phyloP scores from a whole-genome alignment of 2,113 vertebrate genomes.

The Trogon surrucura region DNA sequence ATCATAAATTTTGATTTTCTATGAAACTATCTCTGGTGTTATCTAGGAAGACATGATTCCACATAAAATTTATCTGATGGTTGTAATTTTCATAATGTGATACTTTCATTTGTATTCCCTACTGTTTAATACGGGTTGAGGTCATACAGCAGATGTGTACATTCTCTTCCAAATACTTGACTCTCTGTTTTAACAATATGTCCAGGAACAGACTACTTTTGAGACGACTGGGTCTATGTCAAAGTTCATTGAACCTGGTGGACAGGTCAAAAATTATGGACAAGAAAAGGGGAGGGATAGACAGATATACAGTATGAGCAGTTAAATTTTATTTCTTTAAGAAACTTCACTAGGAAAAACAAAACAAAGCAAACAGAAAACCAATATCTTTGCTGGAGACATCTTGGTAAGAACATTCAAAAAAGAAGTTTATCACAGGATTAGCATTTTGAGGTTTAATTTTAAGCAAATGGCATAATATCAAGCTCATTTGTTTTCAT shows the following conservation, averaged over 20 bases:
- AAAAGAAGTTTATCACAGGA: not conserved
- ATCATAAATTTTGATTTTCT: not conserved
- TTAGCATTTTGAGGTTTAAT: not conserved
- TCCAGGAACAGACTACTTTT: not conserved
- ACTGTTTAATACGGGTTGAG: not conserved
- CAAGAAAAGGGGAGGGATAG: not conserved
- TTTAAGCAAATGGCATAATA: not conserved
- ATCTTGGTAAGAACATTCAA: not conserved
- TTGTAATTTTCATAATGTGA: not conserved
- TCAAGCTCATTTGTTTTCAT: not conserved
- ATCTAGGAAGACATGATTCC: not conserved
- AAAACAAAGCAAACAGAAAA: not conserved
- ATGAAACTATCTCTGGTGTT: fast-evolving
- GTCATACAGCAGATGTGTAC: not conserved
- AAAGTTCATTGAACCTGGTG: not conserved
- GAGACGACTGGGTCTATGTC: not conserved
- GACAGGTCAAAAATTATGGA: conserved; percentile 2
- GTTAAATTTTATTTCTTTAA: not conserved
- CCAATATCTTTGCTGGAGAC: not conserved
- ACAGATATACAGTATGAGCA: not conserved
- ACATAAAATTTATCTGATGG: not conserved
- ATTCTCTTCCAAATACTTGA: not conserved
- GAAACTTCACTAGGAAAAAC: not conserved
- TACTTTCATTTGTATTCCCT: not conserved
- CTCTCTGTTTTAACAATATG: conserved; percentile 1